These are phyloP conservation scores for Drosophila fungiperda DNA, from an alignment of 2,888 invertebrate genomes.

Conservation along the genomic window DNA sequence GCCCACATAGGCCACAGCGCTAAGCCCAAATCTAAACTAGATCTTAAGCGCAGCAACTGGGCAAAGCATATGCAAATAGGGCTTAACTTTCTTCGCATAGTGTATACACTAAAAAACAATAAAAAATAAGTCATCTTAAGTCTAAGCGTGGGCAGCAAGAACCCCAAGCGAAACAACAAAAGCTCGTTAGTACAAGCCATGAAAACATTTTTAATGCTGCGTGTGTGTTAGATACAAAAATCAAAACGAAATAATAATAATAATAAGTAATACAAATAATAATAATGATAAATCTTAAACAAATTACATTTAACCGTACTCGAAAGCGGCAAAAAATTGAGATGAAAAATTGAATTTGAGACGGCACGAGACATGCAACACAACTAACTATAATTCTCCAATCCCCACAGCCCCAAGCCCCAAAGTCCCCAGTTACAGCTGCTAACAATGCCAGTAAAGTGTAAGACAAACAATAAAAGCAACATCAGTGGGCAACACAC, in stretches of 20 bases:
- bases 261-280: background rate
- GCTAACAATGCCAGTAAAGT: constrained; percentile 72
- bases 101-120: background rate
- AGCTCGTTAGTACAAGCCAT: constrained; percentile 52
- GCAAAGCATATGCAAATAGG: constrained; percentile 62
- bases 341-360: constrained; percentile 78
- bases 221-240: constrained; percentile 41
- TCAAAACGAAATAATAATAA: background rate
- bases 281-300: constrained; percentile 38
- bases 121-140: constrained; percentile 36
- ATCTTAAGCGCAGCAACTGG: constrained; percentile 22
- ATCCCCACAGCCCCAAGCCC: background rate
- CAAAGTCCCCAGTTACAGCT: constrained; percentile 18
- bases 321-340: constrained; percentile 57
- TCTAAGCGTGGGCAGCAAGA: constrained; percentile 42
- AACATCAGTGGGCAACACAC: constrained; percentile 61
- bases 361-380: constrained; percentile 62
- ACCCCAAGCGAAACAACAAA: constrained; percentile 26
- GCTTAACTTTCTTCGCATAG: constrained; percentile 63
- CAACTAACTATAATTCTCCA: constrained; percentile 7
- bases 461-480: constrained; percentile 59
- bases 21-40: constrained; percentile 34
- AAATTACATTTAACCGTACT: constrained; percentile 75
- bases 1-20: constrained; percentile 35
- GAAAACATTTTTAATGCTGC: constrained; percentile 51